Base-by-base conservation (phyloP, 1,140 invertebrate genomes). In the Thaumetopoea pityocampa region DNA sequence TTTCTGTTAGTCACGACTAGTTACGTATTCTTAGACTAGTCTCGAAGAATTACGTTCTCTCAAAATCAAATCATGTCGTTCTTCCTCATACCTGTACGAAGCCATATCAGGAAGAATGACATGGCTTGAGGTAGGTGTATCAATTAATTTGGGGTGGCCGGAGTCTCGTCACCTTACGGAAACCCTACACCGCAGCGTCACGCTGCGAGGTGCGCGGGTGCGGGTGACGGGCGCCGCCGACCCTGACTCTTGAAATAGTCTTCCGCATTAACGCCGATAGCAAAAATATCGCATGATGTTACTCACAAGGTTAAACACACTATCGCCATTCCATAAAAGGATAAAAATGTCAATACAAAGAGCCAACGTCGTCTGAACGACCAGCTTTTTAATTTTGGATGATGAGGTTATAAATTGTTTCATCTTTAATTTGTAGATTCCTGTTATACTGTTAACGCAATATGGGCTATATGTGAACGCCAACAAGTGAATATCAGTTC, bases 241-340 rank as follows among this genome's bases (percentile, higher is more conserved):
- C 79, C 79, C 73, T 83, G 79, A 80, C 73, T 79, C 79, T 79
- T 83, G 76, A 83, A 83, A 83, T 83, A 83, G 79, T 80, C 76
- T 80, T 83, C 79, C 79, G 79, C 70, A 67, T 83, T 80, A 78
- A 72, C 68, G 68, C 52, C 48, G 67, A 69, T 58, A 67, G 74
- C 79, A 59, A 83, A 83, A 80, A 83, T 83, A 83, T 79, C 76
- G 74, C 61, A 80, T 77, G 71, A 80, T 78, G 73, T 62, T 52
- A 68, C 52, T 37, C 30, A 26, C 71, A 79, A 79, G 77, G 77
- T 38, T 11, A 17, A 41, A 42, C 52, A 59, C 66, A 63, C 67
- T 67, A 60, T 57, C 61, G 51, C 43, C 57, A 20, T 42, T 36
- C 76, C 73, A 42, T 67, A 67, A 61, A 76, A 50, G 76, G 72